phyloP scores from a whole-genome alignment of 2,888 invertebrate species.

The Zelleria hepariella region DNA sequence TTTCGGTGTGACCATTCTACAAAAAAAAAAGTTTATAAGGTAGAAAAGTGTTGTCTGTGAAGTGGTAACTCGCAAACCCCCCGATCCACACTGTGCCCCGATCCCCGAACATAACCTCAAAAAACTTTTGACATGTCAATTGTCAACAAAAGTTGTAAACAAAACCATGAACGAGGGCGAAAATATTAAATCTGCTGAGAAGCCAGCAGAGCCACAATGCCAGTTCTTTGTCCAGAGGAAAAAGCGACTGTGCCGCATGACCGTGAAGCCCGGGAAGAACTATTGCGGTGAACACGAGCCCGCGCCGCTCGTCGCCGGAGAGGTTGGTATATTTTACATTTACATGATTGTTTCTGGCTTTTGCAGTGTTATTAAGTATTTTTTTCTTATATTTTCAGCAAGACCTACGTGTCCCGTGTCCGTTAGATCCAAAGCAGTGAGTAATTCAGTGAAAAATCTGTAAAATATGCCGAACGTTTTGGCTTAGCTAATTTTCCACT shows the following conservation, averaged over 20 bases:
- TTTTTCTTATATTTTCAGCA: conserved; percentile 31
- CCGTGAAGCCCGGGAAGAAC: conserved; percentile 75
- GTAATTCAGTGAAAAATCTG: conserved; percentile 23
- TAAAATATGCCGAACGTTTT: not conserved
- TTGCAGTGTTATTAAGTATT: not conserved
- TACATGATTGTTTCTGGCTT: too few relatives aligned
- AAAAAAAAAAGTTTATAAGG: not conserved
- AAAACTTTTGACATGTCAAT: not conserved
- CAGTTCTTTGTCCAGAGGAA: conserved; percentile 78
- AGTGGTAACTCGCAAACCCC: too few relatives aligned
- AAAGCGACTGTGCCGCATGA: conserved; percentile 83
- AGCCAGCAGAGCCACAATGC: conserved; percentile 52
- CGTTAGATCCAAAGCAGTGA: conserved; percentile 81
- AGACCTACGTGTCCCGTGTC: conserved; percentile 75
- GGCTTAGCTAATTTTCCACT: conserved; percentile 6
- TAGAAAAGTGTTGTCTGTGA: too few relatives aligned
- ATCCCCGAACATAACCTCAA: not conserved
- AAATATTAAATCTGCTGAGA: not conserved
- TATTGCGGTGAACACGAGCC: conserved; percentile 83
- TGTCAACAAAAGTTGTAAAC: not conserved
- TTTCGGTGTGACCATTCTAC: not conserved
- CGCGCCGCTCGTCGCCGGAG: conserved; percentile 29
- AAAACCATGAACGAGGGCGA: not conserved
- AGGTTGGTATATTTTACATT: too few relatives aligned
- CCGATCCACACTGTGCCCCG: too few relatives aligned